Conservation (phyloP, 1,140 invertebrate genomes). For the Drosophila persimilis region DNA sequence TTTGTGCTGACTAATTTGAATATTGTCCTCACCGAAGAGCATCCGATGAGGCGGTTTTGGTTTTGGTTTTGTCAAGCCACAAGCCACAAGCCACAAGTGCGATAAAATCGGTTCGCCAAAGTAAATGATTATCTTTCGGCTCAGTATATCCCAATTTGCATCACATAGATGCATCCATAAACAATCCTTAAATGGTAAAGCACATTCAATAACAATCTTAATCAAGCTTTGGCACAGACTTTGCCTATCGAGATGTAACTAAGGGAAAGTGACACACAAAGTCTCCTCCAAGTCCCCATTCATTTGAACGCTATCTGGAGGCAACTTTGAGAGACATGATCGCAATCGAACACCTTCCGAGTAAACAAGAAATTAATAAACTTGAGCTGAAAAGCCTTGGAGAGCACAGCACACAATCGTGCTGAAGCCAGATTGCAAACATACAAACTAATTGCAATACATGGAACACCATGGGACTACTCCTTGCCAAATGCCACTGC, state of each 20-base stretch:
- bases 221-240: too few relatives aligned
- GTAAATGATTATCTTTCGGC: too few relatives aligned
- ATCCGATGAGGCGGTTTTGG: background rate
- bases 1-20: slow-evolving; percentile 43
- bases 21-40: slow-evolving; percentile 36
- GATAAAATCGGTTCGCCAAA: too few relatives aligned
- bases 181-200: too few relatives aligned
- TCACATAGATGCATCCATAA: too few relatives aligned
- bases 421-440: slow-evolving; percentile 10
- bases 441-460: slow-evolving; percentile 66
- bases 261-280: too few relatives aligned
- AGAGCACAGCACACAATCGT: too few relatives aligned
- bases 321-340: background rate
- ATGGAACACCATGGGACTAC: slow-evolving; percentile 47
- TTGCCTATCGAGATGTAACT: too few relatives aligned
- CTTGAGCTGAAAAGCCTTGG: slow-evolving; percentile 14
- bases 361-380: slow-evolving; percentile 21
- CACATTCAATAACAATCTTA: too few relatives aligned
- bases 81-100: background rate
- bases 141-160: too few relatives aligned
- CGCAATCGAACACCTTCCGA: slow-evolving; percentile 29
- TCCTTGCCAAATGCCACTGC: slow-evolving; percentile 18
- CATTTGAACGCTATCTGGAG: background rate
- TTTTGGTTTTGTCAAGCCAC: background rate
- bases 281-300: too few relatives aligned